Base-by-base conservation (phyloP, 2,888 invertebrate genomes). In the Poecilus cupreus region DNA sequence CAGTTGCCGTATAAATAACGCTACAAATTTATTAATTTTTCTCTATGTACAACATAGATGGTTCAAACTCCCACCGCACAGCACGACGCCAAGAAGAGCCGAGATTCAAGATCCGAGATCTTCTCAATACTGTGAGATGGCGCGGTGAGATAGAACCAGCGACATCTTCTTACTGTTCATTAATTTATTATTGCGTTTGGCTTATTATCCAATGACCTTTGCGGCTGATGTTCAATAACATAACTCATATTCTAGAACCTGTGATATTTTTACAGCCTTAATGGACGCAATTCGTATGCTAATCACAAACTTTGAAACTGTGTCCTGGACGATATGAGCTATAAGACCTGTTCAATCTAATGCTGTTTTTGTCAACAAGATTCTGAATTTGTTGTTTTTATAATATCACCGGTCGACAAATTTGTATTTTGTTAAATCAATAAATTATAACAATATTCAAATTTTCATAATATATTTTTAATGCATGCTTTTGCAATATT, bases 221-320 rank as follows among this genome's bases (percentile, higher is more conserved):
- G 43, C 18, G 13, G 24, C 60, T 24, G 60, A 46, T 72, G 32
- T 75, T 75, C 51, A 75, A 75, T 75, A 75, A 75, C 75, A 75
- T 75, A 75, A 75, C 32, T 75, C 78, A 78, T 78, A 77, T 76
- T 76, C 76, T 57, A 76, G 83, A 84, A 84, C 82, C 83, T 82
- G 83, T 82, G 84, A 82, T 80, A 83, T 84, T 83, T 85, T 85
- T 84, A 84, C 83, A 82, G 83, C 82, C 83, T 82, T 84, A 84
- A 84, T 84, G 83, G 82, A 77, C 84, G 82, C 83, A 43, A 85
- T 85, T 85, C 83, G 85, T 85, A 85, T 85, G 85, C 84, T 84
- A 85, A 85, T 85, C 83, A 80, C 83, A 82, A 3, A 46, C 32
- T 72, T 72, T 3, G 24, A 72, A 68, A 68, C 64, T 32, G 60